Evolutionary conservation across 2,113 vertebrate species (phyloP), one percentile per base, ranked within the genome.

Genomic region (Oncorhynchus nerka): DNA sequence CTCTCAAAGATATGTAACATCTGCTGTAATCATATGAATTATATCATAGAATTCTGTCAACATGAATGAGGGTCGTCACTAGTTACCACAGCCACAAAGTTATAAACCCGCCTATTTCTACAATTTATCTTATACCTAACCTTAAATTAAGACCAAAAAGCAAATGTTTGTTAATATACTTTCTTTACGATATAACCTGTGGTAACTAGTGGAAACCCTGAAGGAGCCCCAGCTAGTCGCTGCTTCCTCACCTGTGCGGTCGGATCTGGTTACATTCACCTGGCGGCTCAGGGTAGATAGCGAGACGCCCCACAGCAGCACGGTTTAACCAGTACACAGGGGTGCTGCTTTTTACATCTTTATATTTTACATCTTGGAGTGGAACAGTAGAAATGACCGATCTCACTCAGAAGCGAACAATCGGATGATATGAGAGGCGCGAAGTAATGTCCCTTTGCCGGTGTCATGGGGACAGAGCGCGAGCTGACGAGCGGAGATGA

Each of bases 391-490:
- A 28, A 71, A 88, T 87, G 81, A 65, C 71, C 61, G 45, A 57
- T 51, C 19, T 70, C 28, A 39, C 49, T 0, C 28, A 4, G 75
- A 75, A 73, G 6, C 48, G 65, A n/a, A 49, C 74, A 68, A 65
- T 20, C 77, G 64, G 81, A 76, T 81, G 79, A 87, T 84, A 62
- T 68, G 30, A 55, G 68, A 3, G 57, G 69, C 19, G 62, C 81
- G 75, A 80, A 78, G 89, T 76, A 83, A 91, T 89, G 91, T 70
- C 67, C 78, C 66, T 67, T 62, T 59, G 75, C 30, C 62, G 55
- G 68, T 79, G 90, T 78, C 79, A 94, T 94, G 93, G 89, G 91
- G 72, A 62, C 86, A 32, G 87, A 87, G 84, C 28, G 73, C 15
- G 70, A 85, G 62, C 79, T 73, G 75, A 69, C 34, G 0, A 78